Base-by-base conservation (phyloP, 1,140 invertebrate species). In the Drosophila pallidifrons region DNA sequence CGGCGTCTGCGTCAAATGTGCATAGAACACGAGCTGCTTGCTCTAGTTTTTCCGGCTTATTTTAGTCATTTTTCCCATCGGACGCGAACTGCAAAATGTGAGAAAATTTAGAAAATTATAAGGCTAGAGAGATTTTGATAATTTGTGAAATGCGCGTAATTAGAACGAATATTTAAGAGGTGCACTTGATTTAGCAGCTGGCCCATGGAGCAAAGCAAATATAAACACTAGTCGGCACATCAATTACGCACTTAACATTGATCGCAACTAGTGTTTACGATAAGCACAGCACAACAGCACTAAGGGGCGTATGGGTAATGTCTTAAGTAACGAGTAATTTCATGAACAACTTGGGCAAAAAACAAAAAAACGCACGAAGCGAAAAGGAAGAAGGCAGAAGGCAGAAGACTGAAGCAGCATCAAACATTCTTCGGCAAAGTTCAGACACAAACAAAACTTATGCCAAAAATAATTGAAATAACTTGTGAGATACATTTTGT, bases 391-490 rank as follows among this genome's bases (percentile, higher is more conserved):
- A 16, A 13, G 45, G 45, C 13, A 16, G 6, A 16, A 6, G 3
- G 1, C 38, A 8, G 6, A 38, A 38, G 1, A 41, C 16, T 46
- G 68, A 38, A 77, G 63, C 61, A 79, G 68, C 75, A 79, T 68
- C 68, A 70, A 75, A 69, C 63, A 79, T 74, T 74, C 59, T 86
- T 69, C 55, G 45, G 8, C 59, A 82, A 82, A 81, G 79, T 81
- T 77, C 71, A 79, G 52, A 61, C 59, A 54, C 61, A 73, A 73
- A 49, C 28, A 16, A 54, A 71, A 68, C 75, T 76, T 64, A 65
- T 69, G 63, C 71, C 65, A 86, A 88, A 52, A 87, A 87, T 87
- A 88, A 77, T 87, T 87, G 38, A 87, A 87, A 87, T 87, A 87
- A 80, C 82, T 87, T 82, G 75, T 47, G 41, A 74, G 70, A 75